Percentiles rank a stretch among this genome's conserved stretches.
Evolutionary conservation across 2,797 vertebrate genomes (phyloP).

Genomic region (Coregonus suidteri): DNA sequence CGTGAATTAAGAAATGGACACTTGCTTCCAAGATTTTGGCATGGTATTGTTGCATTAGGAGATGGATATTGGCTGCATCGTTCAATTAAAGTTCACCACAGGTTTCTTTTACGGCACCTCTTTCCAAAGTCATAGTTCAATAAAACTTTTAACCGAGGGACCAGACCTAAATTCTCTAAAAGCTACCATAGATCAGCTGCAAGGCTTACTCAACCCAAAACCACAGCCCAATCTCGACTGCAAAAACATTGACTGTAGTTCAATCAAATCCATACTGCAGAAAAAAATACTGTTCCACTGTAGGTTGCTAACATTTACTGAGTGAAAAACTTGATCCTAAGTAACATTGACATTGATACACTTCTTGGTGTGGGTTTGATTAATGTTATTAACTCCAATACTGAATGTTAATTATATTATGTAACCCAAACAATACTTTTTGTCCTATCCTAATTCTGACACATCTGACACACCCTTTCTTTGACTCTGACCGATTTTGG

Average conservation of each 20-base stretch:
- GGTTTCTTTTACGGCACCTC: slow-evolving; percentile 22
- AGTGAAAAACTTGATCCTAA: neutral
- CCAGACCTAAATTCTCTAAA: slow-evolving; percentile 3
- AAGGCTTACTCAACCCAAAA: neutral
- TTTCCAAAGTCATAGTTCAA: slow-evolving; percentile 39
- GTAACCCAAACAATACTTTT: too few relatives aligned
- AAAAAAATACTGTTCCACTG: neutral
- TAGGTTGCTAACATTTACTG: neutral
- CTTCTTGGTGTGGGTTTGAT: neutral
- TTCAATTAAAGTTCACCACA: slow-evolving; percentile 47
- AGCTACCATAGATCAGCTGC: neutral
- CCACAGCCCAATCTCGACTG: neutral
- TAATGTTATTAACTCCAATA: too few relatives aligned
- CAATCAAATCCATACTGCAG: neutral
- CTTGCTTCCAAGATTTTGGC: slow-evolving; percentile 37
- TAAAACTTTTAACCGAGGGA: slow-evolving; percentile 24
- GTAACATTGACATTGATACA: neutral
- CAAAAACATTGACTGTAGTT: neutral
- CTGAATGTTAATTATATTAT: too few relatives aligned
- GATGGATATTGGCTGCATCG: slow-evolving; percentile 44
- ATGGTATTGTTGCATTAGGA: slow-evolving; percentile 41
- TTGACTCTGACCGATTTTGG: too few relatives aligned
- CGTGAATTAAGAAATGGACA: slow-evolving; percentile 42
- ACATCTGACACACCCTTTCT: too few relatives aligned
- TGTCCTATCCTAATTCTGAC: too few relatives aligned